phyloP scores from a whole-genome alignment of 2,797 vertebrate genomes.

The Melanotaenia nigrans region DNA sequence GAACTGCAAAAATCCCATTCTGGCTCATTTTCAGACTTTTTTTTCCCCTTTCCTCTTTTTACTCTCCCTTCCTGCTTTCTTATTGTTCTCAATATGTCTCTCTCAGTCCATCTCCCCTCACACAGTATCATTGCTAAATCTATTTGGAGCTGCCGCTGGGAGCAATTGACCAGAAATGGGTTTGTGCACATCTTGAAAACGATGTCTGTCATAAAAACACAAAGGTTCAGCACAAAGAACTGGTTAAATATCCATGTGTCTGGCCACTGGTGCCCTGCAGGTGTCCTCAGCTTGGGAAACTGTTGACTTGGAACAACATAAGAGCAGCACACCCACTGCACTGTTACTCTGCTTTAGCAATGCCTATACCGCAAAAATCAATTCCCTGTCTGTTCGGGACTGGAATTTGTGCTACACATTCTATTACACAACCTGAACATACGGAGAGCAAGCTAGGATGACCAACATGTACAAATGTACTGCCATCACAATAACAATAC shows the following conservation, averaged over 20 bases:
- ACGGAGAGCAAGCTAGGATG: slow-evolving; percentile 41
- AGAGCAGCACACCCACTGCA: slow-evolving; percentile 58
- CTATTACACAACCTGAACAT: slow-evolving; percentile 62
- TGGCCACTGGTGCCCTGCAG: slow-evolving; percentile 68
- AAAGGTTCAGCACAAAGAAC: slow-evolving; percentile 79
- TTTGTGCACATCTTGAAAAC: slow-evolving; percentile 84
- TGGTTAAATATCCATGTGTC: slow-evolving; percentile 81
- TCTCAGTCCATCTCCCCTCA: slow-evolving; percentile 65
- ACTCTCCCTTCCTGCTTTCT: slow-evolving; percentile 39
- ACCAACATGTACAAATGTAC: slow-evolving; percentile 57
- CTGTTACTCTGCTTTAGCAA: slow-evolving; percentile 57
- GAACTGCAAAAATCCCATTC: slow-evolving; percentile 79
- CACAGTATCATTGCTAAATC: slow-evolving; percentile 85
- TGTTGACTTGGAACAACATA: slow-evolving; percentile 74
- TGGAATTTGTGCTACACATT: slow-evolving; percentile 47
- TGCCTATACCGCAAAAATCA: slow-evolving; percentile 56
- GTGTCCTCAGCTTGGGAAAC: slow-evolving; percentile 68
- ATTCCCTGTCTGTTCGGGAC: slow-evolving; percentile 57
- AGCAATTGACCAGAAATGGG: slow-evolving; percentile 85
- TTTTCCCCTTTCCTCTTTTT: neutral
- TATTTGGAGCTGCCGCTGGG: slow-evolving; percentile 85
- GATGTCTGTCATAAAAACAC: slow-evolving; percentile 83
- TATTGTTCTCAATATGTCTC: slow-evolving; percentile 67
- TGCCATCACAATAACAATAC: slow-evolving; percentile 56
- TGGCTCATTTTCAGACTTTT: slow-evolving; percentile 71